Percentiles rank a stretch among this genome's conserved stretches.
phyloP scores from a whole-genome alignment of 2,113 vertebrate species.

The Scytalopus superciliaris region DNA sequence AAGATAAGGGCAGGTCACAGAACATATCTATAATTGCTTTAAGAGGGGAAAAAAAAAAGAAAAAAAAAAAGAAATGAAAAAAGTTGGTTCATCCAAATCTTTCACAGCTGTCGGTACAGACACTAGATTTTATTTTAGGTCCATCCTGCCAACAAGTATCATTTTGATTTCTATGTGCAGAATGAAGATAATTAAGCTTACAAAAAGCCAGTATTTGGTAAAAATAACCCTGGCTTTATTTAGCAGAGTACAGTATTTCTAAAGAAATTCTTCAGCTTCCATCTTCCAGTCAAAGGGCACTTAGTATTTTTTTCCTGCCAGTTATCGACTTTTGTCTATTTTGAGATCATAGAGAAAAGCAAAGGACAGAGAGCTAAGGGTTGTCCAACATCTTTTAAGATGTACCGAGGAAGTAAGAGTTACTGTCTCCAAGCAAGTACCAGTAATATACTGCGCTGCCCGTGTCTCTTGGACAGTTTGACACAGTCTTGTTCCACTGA shows the following conservation, averaged over 20 bases:
- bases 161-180: slow-evolving; percentile 7
- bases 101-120: background rate
- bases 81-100: background rate
- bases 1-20: background rate
- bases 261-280: background rate
- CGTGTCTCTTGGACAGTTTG: background rate
- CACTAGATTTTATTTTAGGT: slow-evolving; percentile 7
- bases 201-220: background rate
- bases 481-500: background rate
- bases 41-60: background rate
- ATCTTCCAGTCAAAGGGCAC: background rate
- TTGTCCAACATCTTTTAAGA: background rate
- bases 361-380: background rate
- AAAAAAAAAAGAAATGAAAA: background rate
- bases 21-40: background rate
- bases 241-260: background rate
- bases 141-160: background rate
- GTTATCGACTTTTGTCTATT: background rate
- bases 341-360: background rate
- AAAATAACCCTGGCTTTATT: slow-evolving; percentile 10
- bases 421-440: background rate
- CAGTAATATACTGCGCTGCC: background rate
- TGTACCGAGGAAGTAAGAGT: background rate
- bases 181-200: slow-evolving; percentile 15
- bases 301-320: background rate